Base-by-base conservation (phyloP, 2,888 invertebrate species). In the Caenorhabditis doughertyi region DNA sequence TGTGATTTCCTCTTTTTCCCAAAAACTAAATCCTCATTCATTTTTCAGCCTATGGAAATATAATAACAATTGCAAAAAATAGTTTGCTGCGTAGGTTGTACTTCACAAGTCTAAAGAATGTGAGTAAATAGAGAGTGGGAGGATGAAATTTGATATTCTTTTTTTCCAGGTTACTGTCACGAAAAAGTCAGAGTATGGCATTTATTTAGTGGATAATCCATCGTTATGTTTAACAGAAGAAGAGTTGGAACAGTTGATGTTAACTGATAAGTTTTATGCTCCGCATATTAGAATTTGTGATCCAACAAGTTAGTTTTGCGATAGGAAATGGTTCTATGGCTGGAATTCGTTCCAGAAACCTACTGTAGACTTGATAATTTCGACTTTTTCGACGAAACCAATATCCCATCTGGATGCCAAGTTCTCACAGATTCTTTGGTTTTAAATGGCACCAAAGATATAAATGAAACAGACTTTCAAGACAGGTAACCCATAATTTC, bases 171-270 rank as follows among this genome's bases (percentile, higher is more conserved):
- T 76, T 18, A 64, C 76, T 25, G 58, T 65, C 11, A 56, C 44
- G 9, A 51, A 65, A 44, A 65, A 67, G 44, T 39, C 81, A 35
- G 77, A 77, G 23, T 72, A 82, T 29, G 72, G 81, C 42, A 60
- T 82, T 21, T 82, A 77, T 53, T 55, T 82, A n/a, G 55, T 70
- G 27, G 79, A 82, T 32, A 82, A 82, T 64, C 82, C 82, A 16
- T 82, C 82, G 5, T 21, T 82, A 18, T 82, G 82, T 51, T 35
- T 82, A 8, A 56, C 68, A 0, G 82, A 82, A 29, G 25, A 62
- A 1, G 72, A 79, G 23, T 56, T 82, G n/a, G 79, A 82, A 21
- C 21, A 23, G 16, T 73, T 79, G 7, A 16, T 73, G 42, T 53
- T 39, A 7, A 73, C 70, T 8, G 39, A 27, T 5, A 73, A 64